Evolutionary conservation across 2,113 vertebrate genomes (phyloP).

Genomic region (Xiphophorus couchianus): DNA sequence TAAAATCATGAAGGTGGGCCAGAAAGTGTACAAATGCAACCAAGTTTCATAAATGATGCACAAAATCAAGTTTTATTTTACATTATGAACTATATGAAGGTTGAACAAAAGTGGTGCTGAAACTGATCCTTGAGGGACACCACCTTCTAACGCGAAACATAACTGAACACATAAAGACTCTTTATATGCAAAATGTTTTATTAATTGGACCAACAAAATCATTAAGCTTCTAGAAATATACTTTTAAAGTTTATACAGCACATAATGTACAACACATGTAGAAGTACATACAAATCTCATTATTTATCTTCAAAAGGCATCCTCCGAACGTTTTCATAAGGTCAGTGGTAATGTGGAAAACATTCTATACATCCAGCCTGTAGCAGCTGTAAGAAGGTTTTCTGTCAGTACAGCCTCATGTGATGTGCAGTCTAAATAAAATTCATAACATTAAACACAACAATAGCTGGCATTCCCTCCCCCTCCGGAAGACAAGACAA

Average conservation of each 20-base stretch:
- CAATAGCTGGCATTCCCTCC: background rate
- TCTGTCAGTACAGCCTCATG: background rate
- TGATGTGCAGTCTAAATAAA: constrained; percentile 16
- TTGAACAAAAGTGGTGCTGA: too few species aligned
- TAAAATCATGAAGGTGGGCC: background rate
- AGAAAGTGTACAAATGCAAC: too few species aligned
- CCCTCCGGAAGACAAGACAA: background rate
- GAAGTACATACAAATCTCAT: constrained; percentile 9
- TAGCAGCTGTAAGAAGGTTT: background rate
- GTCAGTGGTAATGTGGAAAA: background rate
- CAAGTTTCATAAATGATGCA: background rate
- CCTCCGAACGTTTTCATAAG: constrained; percentile 2
- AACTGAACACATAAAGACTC: background rate
- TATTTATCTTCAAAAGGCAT: constrained; percentile 1
- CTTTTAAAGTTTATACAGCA: background rate
- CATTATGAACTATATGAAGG: too few species aligned
- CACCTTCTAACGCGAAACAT: too few species aligned
- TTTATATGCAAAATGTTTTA: constrained; percentile 10
- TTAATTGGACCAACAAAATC: constrained; percentile 18
- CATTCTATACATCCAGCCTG: background rate
- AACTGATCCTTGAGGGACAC: too few species aligned
- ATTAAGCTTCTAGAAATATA: background rate
- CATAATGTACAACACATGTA: constrained; percentile 9
- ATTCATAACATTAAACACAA: constrained; percentile 5
- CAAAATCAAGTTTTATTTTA: too few species aligned